Conservation (phyloP, 2,113 vertebrate genomes). For the Hemichromis elongatus region DNA sequence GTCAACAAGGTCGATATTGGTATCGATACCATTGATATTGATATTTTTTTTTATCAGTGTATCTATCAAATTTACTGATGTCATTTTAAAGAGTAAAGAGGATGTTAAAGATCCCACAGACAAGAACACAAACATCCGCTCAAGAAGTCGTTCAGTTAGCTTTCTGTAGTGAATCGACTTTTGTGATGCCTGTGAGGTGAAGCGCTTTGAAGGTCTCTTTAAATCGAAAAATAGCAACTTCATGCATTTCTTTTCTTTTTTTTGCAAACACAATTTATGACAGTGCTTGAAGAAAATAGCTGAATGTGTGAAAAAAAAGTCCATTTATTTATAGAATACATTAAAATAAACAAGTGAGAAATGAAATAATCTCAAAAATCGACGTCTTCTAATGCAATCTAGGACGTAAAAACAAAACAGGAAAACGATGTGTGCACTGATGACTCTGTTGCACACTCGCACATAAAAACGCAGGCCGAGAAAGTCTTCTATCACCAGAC, state of each 20-base stretch:
- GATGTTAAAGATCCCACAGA: neutral
- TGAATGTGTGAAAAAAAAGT: neutral
- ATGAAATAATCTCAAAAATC: neutral
- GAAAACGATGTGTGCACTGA: neutral
- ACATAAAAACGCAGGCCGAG: conserved; percentile 6
- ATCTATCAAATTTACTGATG: neutral
- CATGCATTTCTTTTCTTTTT: neutral
- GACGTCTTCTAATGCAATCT: neutral
- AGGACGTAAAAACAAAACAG: neutral
- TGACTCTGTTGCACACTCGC: neutral
- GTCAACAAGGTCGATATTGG: neutral
- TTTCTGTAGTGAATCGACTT: neutral
- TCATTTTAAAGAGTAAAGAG: neutral
- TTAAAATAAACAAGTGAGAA: neutral
- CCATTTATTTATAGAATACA: neutral
- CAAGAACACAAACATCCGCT: neutral
- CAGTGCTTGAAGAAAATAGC: neutral
- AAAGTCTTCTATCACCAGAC: conserved; percentile 46
- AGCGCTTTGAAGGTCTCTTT: neutral
- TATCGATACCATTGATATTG: neutral
- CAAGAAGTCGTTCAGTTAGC: neutral
- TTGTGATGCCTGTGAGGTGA: neutral
- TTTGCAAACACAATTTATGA: neutral
- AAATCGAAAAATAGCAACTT: neutral
- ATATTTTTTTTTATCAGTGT: no score